Percentiles rank a stretch among this genome's conserved stretches.
Conservation (phyloP, 2,113 vertebrate genomes). For the Odobenus rosmarus region DNA sequence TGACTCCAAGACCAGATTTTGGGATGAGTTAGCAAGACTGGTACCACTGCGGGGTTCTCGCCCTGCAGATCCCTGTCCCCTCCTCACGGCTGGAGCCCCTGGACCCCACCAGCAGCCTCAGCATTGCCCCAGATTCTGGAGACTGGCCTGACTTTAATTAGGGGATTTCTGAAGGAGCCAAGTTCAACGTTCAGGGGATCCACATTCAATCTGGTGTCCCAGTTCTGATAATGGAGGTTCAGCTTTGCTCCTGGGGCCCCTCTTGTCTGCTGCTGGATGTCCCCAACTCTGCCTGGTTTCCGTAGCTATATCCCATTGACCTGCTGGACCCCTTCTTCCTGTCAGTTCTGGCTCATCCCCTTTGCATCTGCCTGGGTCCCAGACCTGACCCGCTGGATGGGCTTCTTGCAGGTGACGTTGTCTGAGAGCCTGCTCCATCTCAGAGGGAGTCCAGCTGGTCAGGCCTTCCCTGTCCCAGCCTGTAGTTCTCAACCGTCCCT, state of each 20-base stretch:
- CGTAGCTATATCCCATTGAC: not conserved
- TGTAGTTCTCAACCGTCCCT: not conserved
- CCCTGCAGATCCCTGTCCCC: not conserved
- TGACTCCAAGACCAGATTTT: not conserved
- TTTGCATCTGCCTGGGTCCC: not conserved
- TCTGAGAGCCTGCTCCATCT: not conserved
- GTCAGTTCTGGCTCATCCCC: accelerated
- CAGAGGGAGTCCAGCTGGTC: not conserved
- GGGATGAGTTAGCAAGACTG: not conserved
- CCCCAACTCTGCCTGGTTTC: not conserved
- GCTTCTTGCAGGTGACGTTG: not conserved
- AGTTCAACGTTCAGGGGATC: not conserved
- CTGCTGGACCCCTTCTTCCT: not conserved
- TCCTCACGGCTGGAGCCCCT: not conserved
- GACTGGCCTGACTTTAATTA: not conserved
- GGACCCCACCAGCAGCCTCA: not conserved
- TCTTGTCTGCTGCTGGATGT: not conserved
- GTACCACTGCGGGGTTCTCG: not conserved
- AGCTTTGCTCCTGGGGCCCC: not conserved
- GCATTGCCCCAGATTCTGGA: not conserved
- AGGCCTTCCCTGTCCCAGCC: not conserved
- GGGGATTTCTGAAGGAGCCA: not conserved
- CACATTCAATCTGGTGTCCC: not conserved
- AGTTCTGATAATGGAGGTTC: not conserved
- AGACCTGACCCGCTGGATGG: not conserved